phyloP scores from a whole-genome alignment of 1,140 invertebrate species.

The Lasioglossum albipes region DNA sequence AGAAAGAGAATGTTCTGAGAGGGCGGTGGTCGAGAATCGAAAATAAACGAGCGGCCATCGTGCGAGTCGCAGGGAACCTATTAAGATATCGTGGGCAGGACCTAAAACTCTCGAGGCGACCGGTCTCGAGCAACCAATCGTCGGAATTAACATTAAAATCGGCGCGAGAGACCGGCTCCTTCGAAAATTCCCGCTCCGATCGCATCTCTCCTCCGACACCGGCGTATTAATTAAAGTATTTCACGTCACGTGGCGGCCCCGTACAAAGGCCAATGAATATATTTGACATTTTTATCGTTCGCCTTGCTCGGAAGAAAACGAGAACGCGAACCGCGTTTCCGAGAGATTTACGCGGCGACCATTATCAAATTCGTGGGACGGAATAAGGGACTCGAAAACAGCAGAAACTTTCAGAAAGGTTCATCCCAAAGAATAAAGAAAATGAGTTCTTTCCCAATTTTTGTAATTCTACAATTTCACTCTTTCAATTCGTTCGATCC shows the following conservation, averaged over 20 bases:
- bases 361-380: no score
- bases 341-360: neutral
- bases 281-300: constrained; percentile 62
- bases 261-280: constrained; percentile 49
- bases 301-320: neutral
- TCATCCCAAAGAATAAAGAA: no score
- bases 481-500: no score
- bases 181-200: constrained; percentile 46
- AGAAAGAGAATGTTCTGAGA: neutral
- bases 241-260: constrained; percentile 7
- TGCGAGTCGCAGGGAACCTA: constrained; percentile 68
- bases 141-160: constrained; percentile 66
- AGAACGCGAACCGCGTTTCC: neutral
- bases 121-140: constrained; percentile 67
- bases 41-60: constrained; percentile 63
- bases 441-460: no score
- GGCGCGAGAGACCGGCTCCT: constrained; percentile 26
- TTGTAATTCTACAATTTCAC: no score
- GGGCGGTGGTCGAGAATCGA: neutral
- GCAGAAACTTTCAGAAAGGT: no score
- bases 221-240: constrained; percentile 59
- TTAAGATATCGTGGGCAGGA: constrained; percentile 77
- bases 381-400: no score
- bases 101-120: constrained; percentile 59
- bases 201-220: constrained; percentile 4